Evolutionary conservation across 1,140 invertebrate species (phyloP), one percentile per base, ranked within the genome.

Genomic region (Druon quercuslanigerum): DNA sequence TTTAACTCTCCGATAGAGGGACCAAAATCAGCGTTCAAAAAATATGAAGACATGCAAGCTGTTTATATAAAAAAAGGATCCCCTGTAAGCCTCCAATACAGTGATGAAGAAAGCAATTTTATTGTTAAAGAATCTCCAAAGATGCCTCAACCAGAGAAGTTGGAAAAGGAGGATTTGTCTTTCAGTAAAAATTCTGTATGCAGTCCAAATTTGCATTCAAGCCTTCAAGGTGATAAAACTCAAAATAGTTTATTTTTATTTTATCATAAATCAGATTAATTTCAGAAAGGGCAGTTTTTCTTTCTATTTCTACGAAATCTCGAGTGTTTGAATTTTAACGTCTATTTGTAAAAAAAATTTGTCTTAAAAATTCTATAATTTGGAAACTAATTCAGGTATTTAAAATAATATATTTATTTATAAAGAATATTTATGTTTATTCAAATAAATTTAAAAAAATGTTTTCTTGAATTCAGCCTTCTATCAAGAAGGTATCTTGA

Each of bases 21-120:
- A 66, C 5, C 12, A 14, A 40, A n/a, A 46, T 40, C 60, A 66
- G 12, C 60, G 0, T 7, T 46, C 0, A 16, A 5, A 9, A 66
- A 66, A 66, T 40, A 66, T 40, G 60, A 66, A 33, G 16, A 66
- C 8, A 16, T 66, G 16, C 16, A 66, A 14, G 60, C 33, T 9
- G 40, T 40, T 66, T 66, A 66, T 13, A 66, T 66, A 4, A 66
- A 66, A 40, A 66, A 66, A 66, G 60, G 60, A 8, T 66, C 60
- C 16, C 60, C 60, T 6, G n/a, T 25, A 1, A 66, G 13, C 46
- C 5, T 12, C 7, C 33, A n/a, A 3, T 66, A 66, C 14, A 33
- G 16, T 66, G 60, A 40, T 1, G 20, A 16, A 14, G 20, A 33
- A 40, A 66, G 20, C 40, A 16, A 8, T n/a, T 16, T 33, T n/a